phyloP scores from a whole-genome alignment of 2,113 vertebrate species.

The Eptesicus fuscus region DNA sequence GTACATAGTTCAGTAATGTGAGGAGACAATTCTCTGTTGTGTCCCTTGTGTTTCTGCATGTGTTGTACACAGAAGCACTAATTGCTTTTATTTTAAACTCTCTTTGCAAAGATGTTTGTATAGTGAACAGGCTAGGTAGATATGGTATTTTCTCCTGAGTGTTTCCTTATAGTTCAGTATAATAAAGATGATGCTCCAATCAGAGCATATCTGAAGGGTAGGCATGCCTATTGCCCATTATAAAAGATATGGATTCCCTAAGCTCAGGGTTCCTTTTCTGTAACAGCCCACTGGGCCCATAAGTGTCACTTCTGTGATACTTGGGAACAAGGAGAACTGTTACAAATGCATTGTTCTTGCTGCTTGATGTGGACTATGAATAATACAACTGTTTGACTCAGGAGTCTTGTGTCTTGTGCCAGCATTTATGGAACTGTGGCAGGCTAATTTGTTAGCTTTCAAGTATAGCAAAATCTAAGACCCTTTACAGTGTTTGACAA shows the following conservation, averaged over 20 bases:
- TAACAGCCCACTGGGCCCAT: background rate
- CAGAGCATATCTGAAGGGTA: background rate
- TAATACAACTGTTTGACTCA: background rate
- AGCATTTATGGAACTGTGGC: background rate
- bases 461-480: constrained; percentile 1
- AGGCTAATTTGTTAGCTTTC: background rate
- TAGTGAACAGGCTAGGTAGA: background rate
- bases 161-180: background rate
- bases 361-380: background rate
- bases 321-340: background rate
- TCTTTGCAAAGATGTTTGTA: background rate
- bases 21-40: background rate
- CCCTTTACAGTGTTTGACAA: background rate
- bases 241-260: background rate
- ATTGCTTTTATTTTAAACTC: background rate
- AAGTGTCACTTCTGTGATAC: background rate
- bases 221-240: background rate
- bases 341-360: background rate
- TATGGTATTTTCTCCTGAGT: background rate
- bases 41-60: background rate
- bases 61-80: background rate
- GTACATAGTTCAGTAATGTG: background rate
- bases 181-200: background rate
- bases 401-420: background rate
- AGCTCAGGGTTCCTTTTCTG: background rate